Percentiles rank a stretch among this genome's conserved stretches.
phyloP scores from a whole-genome alignment of 2,888 invertebrate species.

The Lymantria monacha region DNA sequence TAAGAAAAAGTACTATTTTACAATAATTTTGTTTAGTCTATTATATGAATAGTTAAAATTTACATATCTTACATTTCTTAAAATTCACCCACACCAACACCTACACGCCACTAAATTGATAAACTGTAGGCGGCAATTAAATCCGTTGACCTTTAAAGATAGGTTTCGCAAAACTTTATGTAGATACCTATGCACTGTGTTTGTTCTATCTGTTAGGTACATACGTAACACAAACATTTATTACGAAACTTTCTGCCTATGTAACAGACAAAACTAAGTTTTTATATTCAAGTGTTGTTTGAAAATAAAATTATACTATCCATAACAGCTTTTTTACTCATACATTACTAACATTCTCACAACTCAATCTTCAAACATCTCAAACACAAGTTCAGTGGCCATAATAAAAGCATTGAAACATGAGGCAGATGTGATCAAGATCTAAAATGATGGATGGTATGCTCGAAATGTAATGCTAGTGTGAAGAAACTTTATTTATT shows the following conservation, averaged over 20 bases:
- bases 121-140: conserved; percentile 32
- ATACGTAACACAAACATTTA: not conserved
- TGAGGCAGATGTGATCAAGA: conserved; percentile 24
- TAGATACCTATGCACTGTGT: not conserved
- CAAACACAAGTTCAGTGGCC: conserved; percentile 23
- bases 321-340: too few species aligned
- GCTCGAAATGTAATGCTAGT: conserved; percentile 25
- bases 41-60: not conserved
- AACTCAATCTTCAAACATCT: conserved; percentile 32
- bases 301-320: too few species aligned
- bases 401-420: conserved; percentile 20
- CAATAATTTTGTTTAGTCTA: not conserved
- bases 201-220: not conserved
- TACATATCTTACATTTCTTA: not conserved
- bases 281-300: not conserved
- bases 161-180: conserved; percentile 15
- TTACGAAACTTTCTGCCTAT: not conserved
- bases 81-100: conserved; percentile 32
- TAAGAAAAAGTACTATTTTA: not conserved
- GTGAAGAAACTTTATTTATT: too few species aligned
- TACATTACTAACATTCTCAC: conserved; percentile 24
- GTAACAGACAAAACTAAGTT: too few species aligned
- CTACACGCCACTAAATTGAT: conserved; percentile 27
- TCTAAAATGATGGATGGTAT: conserved; percentile 36
- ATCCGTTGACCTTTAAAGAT: conserved; percentile 34